Percentiles rank a stretch among this genome's conserved stretches.
Evolutionary conservation across 2,888 invertebrate genomes (phyloP).

Genomic region (Hirtodrosophila histrioides): DNA sequence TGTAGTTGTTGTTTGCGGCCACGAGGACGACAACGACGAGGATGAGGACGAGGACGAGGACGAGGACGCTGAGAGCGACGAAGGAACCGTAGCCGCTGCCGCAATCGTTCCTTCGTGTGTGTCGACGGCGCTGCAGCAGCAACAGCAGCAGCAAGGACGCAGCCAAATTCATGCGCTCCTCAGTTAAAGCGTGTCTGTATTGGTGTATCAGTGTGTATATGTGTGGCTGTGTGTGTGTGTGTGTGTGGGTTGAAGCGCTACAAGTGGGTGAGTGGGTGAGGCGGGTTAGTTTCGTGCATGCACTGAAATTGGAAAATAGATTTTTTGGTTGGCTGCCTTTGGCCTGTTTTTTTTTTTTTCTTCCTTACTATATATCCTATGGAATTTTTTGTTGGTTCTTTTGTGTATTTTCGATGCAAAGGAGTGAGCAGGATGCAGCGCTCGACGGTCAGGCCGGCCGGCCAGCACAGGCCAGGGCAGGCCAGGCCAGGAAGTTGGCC

Average conservation of each 20-base stretch:
- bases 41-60: constrained; percentile 31
- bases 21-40: constrained; percentile 39
- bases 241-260: constrained; percentile 69
- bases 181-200: constrained; percentile 44
- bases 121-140: constrained; percentile 44
- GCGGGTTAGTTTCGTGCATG: constrained; percentile 63
- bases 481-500: constrained; percentile 46
- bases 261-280: constrained; percentile 70
- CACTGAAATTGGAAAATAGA: constrained; percentile 80
- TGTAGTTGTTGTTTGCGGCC: constrained; percentile 43
- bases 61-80: constrained; percentile 55
- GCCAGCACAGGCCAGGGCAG: constrained; percentile 10
- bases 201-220: constrained; percentile 2
- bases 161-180: constrained; percentile 70
- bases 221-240: constrained; percentile 24
- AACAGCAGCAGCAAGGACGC: constrained; percentile 57
- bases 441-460: constrained; percentile 24
- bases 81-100: constrained; percentile 51
- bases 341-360: constrained; percentile 45
- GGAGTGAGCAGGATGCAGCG: constrained; percentile 45
- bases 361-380: constrained; percentile 27
- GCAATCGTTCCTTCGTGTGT: constrained; percentile 55
- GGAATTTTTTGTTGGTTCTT: constrained; percentile 32
- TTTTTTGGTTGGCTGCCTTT: constrained; percentile 80
- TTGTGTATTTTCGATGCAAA: constrained; percentile 17